Conservation (phyloP, 1,140 invertebrate genomes). For the Goniozus legneri region DNA sequence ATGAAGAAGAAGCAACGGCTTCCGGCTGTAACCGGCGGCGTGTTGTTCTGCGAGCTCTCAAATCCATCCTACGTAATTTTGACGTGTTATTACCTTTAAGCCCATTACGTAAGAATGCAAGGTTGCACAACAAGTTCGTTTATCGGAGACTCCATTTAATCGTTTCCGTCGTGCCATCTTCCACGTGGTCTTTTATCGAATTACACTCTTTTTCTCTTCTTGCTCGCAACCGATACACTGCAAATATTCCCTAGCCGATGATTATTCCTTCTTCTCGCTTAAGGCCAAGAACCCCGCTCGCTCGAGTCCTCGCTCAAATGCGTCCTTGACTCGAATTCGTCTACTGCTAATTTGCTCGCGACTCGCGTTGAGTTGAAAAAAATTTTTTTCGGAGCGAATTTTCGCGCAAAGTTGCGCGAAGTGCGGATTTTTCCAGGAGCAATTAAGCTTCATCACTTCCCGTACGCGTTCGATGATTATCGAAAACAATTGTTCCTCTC, state of each 20-base stretch:
- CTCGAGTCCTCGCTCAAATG: too few species aligned
- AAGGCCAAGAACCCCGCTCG: neutral
- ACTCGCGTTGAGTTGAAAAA: too few species aligned
- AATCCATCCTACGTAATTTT: slow-evolving; percentile 5
- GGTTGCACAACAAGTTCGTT: slow-evolving; percentile 36
- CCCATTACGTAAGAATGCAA: slow-evolving; percentile 29
- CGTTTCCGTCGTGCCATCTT: slow-evolving; percentile 30
- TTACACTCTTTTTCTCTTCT: slow-evolving; percentile 21
- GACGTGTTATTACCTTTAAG: slow-evolving; percentile 13
- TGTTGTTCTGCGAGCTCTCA: neutral
- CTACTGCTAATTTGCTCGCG: neutral
- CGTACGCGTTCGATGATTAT: too few species aligned
- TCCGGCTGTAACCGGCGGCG: slow-evolving; percentile 4
- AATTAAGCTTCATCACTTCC: too few species aligned
- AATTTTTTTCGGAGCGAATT: too few species aligned
- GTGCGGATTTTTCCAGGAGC: too few species aligned
- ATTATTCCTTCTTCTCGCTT: too few species aligned
- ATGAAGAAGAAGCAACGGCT: too few species aligned
- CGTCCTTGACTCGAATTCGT: neutral
- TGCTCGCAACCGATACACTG: too few species aligned
- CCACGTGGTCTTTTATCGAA: slow-evolving; percentile 27
- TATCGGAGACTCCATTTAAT: slow-evolving; percentile 29
- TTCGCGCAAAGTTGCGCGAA: too few species aligned
- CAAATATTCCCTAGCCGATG: too few species aligned
- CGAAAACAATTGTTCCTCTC: too few species aligned